These are phyloP conservation scores for Micromys minutus DNA, from an alignment of 2,113 vertebrate genomes.

Conservation along the genomic window DNA sequence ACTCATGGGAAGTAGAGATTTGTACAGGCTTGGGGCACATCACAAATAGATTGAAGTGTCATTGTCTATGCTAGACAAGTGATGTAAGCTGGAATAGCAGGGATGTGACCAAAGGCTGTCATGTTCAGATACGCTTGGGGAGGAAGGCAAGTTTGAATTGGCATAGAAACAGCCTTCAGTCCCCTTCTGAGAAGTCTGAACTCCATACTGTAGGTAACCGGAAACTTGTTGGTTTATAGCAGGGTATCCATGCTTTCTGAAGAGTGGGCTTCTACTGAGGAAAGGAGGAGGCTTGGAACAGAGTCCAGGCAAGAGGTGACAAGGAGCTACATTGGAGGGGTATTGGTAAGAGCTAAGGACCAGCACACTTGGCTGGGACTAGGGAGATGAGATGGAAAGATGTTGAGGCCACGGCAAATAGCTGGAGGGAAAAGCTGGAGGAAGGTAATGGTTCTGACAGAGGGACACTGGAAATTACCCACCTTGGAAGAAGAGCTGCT, in stretches of 20 bases:
- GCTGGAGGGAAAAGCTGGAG: neutral
- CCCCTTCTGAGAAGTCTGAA: neutral
- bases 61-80: too few relatives aligned
- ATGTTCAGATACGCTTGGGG: neutral
- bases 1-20: neutral
- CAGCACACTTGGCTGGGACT: too few relatives aligned
- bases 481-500: neutral
- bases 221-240: neutral
- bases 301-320: neutral
- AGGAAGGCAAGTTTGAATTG: neutral
- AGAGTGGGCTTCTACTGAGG: neutral
- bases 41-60: neutral
- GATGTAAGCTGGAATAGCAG: neutral
- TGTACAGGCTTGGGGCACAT: neutral
- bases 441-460: too few relatives aligned
- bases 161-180: neutral
- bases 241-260: neutral
- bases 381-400: neutral
- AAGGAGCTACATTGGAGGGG: too few relatives aligned
- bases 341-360: neutral
- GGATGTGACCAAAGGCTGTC: neutral
- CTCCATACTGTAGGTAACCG: neutral
- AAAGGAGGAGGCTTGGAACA: neutral
- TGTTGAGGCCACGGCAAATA: fast-evolving
- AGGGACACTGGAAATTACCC: neutral